phyloP scores from a whole-genome alignment of 2,888 invertebrate species.

The Lysandra coridon region DNA sequence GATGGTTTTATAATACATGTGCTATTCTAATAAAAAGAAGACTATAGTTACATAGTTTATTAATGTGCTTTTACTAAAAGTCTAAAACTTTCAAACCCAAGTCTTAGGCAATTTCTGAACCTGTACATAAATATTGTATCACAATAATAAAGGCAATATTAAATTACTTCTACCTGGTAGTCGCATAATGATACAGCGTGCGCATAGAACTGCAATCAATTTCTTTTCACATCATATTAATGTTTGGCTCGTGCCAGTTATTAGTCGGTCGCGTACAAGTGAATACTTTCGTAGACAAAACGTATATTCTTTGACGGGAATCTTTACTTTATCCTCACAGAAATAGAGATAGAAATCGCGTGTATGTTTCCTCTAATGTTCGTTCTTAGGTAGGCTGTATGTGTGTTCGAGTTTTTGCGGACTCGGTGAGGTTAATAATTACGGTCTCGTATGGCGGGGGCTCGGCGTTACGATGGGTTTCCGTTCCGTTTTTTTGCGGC shows the following conservation, averaged over 20 bases:
- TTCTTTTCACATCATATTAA: slow-evolving; percentile 49
- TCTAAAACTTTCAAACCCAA: neutral
- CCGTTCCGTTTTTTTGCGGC: slow-evolving; percentile 52
- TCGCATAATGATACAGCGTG: slow-evolving; percentile 42
- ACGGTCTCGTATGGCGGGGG: slow-evolving; percentile 49
- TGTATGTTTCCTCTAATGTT: slow-evolving; percentile 19
- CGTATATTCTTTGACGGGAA: slow-evolving; percentile 26
- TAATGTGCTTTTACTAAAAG: too few species aligned
- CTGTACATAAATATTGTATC: neutral
- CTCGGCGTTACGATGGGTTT: slow-evolving; percentile 54
- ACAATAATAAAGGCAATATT: slow-evolving; percentile 23
- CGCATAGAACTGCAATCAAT: slow-evolving; percentile 44
- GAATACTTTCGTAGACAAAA: slow-evolving; percentile 44
- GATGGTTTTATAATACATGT: too few species aligned
- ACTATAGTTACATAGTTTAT: too few species aligned
- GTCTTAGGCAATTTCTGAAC: neutral
- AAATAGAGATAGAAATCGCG: slow-evolving; percentile 33
- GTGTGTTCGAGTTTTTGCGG: slow-evolving; percentile 60
- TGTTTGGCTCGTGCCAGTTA: slow-evolving; percentile 52
- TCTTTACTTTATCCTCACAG: neutral
- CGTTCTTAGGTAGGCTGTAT: slow-evolving; percentile 34
- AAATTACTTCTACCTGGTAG: slow-evolving; percentile 32
- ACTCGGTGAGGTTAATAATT: slow-evolving; percentile 62
- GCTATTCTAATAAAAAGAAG: too few species aligned
- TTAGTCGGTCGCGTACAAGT: slow-evolving; percentile 51